Percentiles rank a stretch among this genome's conserved stretches.
These are phyloP conservation scores for Trachythela sp. DNA, from an alignment of 64 coral and sea anemone species.

Conservation along the genomic window DNA sequence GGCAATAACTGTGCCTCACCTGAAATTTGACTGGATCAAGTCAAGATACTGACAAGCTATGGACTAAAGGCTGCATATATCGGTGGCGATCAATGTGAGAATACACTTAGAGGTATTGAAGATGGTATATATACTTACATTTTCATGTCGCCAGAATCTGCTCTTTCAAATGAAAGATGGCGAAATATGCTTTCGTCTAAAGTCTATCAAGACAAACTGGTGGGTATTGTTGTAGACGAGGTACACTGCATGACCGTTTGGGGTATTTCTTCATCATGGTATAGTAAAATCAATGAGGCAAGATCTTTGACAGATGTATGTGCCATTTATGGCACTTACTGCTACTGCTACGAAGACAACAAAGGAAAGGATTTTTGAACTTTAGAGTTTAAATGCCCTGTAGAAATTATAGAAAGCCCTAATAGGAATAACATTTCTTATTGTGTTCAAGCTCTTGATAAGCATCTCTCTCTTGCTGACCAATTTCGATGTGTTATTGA, in stretches of 20 bases:
- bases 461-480: neutral
- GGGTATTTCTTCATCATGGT: conserved; percentile 32
- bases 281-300: conserved; percentile 22
- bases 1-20: too few relatives aligned
- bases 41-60: neutral
- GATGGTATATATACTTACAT: conserved; percentile 17
- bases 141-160: conserved; percentile 30
- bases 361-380: conserved; percentile 36
- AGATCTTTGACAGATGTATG: conserved; percentile 29
- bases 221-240: conserved; percentile 36
- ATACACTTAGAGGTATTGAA: neutral
- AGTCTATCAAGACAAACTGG: conserved; percentile 11
- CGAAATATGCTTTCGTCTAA: conserved; percentile 28
- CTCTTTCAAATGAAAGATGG: conserved; percentile 15
- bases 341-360: conserved; percentile 31
- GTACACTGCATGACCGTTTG: conserved; percentile 48
- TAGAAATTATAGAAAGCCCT: conserved; percentile 16
- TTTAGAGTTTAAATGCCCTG: conserved; percentile 26
- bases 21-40: too few relatives aligned
- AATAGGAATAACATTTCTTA: neutral
- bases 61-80: conserved; percentile 22
- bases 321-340: conserved; percentile 45
- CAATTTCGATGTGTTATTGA: neutral
- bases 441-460: conserved; percentile 10
- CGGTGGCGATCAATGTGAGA: neutral